Base-by-base conservation (phyloP, 2,888 invertebrate genomes). In the Diadegma fenestrale region DNA sequence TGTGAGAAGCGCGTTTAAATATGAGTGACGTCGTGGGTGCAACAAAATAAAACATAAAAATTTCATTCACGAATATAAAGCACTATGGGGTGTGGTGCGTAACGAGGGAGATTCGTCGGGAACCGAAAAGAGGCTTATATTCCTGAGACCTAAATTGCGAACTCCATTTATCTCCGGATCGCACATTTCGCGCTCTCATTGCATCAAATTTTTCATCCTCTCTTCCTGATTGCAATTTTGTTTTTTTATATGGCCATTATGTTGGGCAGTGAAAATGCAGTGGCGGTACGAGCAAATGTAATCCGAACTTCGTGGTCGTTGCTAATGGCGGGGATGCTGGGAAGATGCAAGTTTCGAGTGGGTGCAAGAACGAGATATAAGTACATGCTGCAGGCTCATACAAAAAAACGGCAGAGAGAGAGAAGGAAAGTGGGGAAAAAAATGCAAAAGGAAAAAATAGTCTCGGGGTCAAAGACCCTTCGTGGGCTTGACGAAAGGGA, bases 11-110 rank as follows among this genome's bases (percentile, higher is more conserved):
- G 61, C 80, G 45, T 64, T 73, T 82, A 80, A 80, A 76, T 80
- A 76, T 80, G 54, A 78, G 54, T 80, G 71, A 84, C n/a, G n/a
- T n/a, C n/a, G n/a, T 84, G 12, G 19, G 22, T n/a, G 37, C 19
- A 54, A 37, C 19, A 37, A 14, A 51, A 30, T 48, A 19, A 54
- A 37, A 4, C n/a, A 48, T 19, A 54, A 72, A 54, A 72, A 37
- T 19, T 1, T 22, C 19, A 33, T 45, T 68, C 26, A 45, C 26
- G 10, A 6, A n/a, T 54, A 12, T 8, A 4, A 43, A 43, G 22
- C 19, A 66, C 22, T 3, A 41, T 33, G 71, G 19, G 26, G 17
- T 22, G 17, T 45, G 19, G 26, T 8, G 30, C 8, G 48, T 69
- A 69, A 69, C 48, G 48, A n/a, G 45, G 1, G 19, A 54, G 54